Evolutionary conservation across 2,113 vertebrate species (phyloP).

Genomic region (Hippocampus comes): DNA sequence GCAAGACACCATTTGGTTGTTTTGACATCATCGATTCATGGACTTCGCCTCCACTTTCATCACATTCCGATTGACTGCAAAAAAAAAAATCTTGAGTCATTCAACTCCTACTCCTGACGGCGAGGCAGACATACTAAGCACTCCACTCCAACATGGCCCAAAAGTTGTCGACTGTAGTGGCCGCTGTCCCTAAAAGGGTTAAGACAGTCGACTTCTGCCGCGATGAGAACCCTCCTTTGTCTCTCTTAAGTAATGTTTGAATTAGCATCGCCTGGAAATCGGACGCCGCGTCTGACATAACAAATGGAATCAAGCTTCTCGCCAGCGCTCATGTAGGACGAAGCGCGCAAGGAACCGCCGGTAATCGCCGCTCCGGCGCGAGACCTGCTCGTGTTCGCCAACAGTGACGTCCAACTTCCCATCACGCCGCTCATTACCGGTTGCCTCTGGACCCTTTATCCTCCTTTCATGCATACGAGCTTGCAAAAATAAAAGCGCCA

Average conservation of each 20-base stretch:
- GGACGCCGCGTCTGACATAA: slow-evolving; percentile 39
- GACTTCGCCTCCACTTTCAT: too few relatives aligned
- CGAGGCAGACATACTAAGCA: too few relatives aligned
- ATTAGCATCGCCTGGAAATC: slow-evolving; percentile 42
- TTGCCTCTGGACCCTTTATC: background rate
- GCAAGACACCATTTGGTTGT: too few relatives aligned
- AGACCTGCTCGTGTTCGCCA: slow-evolving; percentile 1
- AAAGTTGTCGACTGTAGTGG: background rate
- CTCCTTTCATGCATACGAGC: background rate
- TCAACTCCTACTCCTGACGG: too few relatives aligned
- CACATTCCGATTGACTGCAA: too few relatives aligned
- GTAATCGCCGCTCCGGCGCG: background rate
- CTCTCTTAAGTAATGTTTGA: slow-evolving; percentile 34
- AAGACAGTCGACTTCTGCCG: background rate
- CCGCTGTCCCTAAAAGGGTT: too few relatives aligned
- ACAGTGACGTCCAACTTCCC: background rate
- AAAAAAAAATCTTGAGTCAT: background rate
- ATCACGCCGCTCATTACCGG: background rate
- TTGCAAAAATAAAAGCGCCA: slow-evolving; percentile 1
- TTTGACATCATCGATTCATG: too few relatives aligned
- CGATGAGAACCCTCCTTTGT: slow-evolving; percentile 53
- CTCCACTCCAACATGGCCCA: too few relatives aligned
- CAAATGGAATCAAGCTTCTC: slow-evolving; percentile 50
- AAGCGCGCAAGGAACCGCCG: background rate
- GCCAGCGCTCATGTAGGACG: slow-evolving; percentile 49